Base-by-base conservation (phyloP, 2,113 vertebrate genomes). In the Tor tambroides region DNA sequence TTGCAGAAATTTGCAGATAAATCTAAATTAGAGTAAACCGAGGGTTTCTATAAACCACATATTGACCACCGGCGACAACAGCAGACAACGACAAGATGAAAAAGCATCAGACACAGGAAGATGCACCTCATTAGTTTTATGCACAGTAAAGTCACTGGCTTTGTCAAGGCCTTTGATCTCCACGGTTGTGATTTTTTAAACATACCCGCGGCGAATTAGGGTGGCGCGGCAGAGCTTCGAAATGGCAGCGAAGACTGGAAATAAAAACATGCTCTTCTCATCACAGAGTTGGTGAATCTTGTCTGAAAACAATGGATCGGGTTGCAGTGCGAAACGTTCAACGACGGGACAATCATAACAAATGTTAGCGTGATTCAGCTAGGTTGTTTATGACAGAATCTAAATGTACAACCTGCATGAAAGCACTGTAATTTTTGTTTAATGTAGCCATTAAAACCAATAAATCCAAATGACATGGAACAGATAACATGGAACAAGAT, bases 41-140 rank as follows among this genome's bases (percentile, higher is more conserved):
- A 15, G 15, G 61, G 59, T 9, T 38, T 19, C 30, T 38, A 51
- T 38, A 51, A 76, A n/a, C 43, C 0, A n/a, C 54, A 65, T 67
- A 49, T 46, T 82, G 80, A 80, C 80, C 80, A 49, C 14, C 6
- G 30, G 78, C 35, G 32, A 38, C 78, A 65, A 49, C 80, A 46
- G 43, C 43, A 46, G 43, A 46, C 43, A 12, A 46, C 2, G 14
- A 46, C 15, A 19, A 63, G 80, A 82, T 82, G 61, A 67, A 67
- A 81, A 82, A 28, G 78, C 54, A 80, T 61, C 78, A 80, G 56
- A 80, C 78, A 38, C 78, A 43, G 17, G 41, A 82, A 82, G 61
- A 82, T 67, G 61, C 61, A 82, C n/a, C 41, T 82, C 80, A 82
- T 82, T 82, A 82, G 80, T 67, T 82, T 82, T 82, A 67, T 30